Base-by-base conservation (phyloP, 2,113 vertebrate species). In the Gasterosteus nipponicus region DNA sequence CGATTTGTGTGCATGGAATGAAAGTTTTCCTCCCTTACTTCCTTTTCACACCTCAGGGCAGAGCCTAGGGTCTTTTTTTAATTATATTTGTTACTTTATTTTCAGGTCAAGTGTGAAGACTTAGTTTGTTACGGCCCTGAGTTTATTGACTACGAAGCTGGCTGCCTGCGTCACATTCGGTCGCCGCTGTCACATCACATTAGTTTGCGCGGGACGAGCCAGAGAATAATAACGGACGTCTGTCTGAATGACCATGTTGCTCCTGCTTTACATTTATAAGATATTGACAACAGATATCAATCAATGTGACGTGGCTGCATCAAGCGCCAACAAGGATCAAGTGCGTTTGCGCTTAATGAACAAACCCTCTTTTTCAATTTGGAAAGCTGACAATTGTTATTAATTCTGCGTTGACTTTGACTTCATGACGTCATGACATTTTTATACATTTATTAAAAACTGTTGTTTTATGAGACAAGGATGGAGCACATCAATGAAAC, bases 351-450 rank as follows among this genome's bases (percentile, higher is more conserved):
- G 39, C 49, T 42, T 63, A 73, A 78, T 76, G 75, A 80, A 75
- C 61, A 81, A 58, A 76, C 63, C 70, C 73, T 47, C 61, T 58
- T 82, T 83, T 87, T 82, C 47, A 78, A 59, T 86, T 59, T 71
- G 42, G 60, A 81, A 74, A 80, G 42, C 76, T 89, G 86, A 86
- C 84, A 88, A 60, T 65, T 73, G 73, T 84, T 74, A 87, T 88
- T 88, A 89, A 89, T 77, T 51, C 53, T 57, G 68, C 18, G 61
- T 78, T 73, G 78, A 81, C 72, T 84, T 77, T 77, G 69, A 64
- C 69, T 85, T 86, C 73, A 81, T 84, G 57, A 69, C 65, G 70
- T 87, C 11, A 86, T 86, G 80, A 72, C 46, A 51, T 81, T 72
- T 75, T 79, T 57, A 70, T 47, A 76, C 57, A 56, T 83, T 35